Conservation (phyloP, 2,113 vertebrate species). For the Ophthalmolycus amberensis region DNA sequence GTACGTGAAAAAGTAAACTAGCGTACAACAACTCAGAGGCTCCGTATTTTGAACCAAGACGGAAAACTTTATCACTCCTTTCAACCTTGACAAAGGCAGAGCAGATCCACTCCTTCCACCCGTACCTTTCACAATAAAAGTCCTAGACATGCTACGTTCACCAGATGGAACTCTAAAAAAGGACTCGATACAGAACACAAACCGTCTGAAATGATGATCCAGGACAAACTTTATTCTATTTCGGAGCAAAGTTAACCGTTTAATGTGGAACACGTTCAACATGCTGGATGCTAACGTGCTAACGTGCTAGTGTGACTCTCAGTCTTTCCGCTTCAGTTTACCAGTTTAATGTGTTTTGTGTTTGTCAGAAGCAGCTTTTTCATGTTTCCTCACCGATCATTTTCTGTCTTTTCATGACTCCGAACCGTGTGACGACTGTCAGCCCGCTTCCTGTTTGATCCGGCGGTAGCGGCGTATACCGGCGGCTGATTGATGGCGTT, state of each 20-base stretch:
- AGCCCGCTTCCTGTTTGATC: slow-evolving; percentile 56
- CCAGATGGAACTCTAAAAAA: not conserved
- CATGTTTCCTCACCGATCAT: slow-evolving; percentile 35
- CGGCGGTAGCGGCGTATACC: not conserved
- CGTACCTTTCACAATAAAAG: no score
- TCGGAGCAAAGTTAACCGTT: no score
- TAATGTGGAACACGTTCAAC: not conserved
- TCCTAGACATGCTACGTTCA: no score
- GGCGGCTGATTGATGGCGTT: slow-evolving; percentile 45
- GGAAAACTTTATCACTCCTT: no score
- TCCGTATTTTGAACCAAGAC: no score
- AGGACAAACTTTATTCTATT: no score
- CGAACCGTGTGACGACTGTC: slow-evolving; percentile 31
- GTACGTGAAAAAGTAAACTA: no score
- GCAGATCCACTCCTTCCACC: no score
- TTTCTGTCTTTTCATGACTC: slow-evolving; percentile 36
- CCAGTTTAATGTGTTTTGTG: not conserved
- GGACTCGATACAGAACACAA: no score
- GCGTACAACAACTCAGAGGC: no score
- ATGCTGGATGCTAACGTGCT: not conserved
- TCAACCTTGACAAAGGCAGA: no score
- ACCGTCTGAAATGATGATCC: no score
- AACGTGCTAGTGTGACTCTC: not conserved
- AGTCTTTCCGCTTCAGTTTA: slow-evolving; percentile 1
- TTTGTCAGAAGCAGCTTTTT: slow-evolving; percentile 45